Percentiles rank a stretch among this genome's conserved stretches.
Evolutionary conservation across 1,140 invertebrate genomes (phyloP).

Genomic region (Ladona fulva): DNA sequence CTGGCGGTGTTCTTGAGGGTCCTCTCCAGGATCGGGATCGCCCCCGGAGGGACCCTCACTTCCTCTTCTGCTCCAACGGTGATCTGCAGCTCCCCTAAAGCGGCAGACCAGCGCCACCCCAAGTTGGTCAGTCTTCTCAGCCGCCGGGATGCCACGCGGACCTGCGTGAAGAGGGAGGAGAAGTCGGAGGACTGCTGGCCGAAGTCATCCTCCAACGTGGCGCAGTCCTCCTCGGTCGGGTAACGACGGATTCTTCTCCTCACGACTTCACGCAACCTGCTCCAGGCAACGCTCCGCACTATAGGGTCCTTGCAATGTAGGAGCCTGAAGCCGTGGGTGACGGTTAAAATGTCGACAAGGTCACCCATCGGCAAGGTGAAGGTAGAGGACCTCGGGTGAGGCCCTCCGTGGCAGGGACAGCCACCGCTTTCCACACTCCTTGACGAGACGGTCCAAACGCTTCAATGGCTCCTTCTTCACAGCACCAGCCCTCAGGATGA

Average conservation of each 20-base stretch:
- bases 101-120: slow-evolving; percentile 20
- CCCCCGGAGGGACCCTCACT: too few species aligned
- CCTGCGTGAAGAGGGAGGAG: too few species aligned
- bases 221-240: slow-evolving; percentile 16
- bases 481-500: slow-evolving; percentile 26
- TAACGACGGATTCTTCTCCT: slow-evolving; percentile 12
- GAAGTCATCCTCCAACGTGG: slow-evolving; percentile 22
- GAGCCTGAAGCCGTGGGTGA: too few species aligned
- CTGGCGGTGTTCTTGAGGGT: slow-evolving; percentile 17
- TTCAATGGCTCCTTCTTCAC: slow-evolving; percentile 24
- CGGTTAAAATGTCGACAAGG: too few species aligned
- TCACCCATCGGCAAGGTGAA: too few species aligned
- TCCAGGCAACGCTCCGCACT: too few species aligned
- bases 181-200: slow-evolving; percentile 15
- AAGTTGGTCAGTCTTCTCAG: slow-evolving; percentile 8
- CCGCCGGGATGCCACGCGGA: slow-evolving; percentile 25
- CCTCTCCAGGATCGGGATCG: too few species aligned
- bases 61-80: not conserved
- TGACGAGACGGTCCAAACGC: slow-evolving; percentile 25
- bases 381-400: slow-evolving; percentile 26
- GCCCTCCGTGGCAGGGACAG: slow-evolving; percentile 29
- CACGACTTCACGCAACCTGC: slow-evolving; percentile 17
- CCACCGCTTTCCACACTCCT: slow-evolving; percentile 27
- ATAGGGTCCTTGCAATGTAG: too few species aligned
- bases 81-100: slow-evolving; percentile 13